Evolutionary conservation across 2,797 vertebrate species (phyloP).

Genomic region (Merluccius polli): DNA sequence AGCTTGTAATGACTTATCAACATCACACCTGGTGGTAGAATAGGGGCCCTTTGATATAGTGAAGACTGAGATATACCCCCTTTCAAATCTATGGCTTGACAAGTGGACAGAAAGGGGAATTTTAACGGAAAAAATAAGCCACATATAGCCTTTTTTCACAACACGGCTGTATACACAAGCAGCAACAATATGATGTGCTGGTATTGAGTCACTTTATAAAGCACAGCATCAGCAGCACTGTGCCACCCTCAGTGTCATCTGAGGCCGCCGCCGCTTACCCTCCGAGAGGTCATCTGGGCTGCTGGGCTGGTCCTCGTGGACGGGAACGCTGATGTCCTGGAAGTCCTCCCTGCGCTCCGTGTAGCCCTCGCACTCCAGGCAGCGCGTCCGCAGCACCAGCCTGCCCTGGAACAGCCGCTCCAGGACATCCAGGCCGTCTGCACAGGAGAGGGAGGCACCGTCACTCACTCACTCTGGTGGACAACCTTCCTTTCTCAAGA

Average conservation of each 20-base stretch:
- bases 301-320: conserved; percentile 87
- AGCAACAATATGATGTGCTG: too few species aligned
- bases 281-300: conserved; percentile 80
- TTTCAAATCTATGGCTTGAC: too few species aligned
- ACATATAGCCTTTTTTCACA: too few species aligned
- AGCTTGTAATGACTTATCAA: too few species aligned
- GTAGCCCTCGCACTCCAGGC: conserved; percentile 94
- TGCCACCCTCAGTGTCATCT: too few species aligned
- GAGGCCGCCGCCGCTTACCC: conserved; percentile 77
- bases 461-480: neutral
- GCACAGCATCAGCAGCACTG: too few species aligned
- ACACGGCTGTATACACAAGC: too few species aligned
- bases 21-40: too few species aligned
- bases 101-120: too few species aligned
- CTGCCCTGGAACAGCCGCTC: conserved; percentile 94
- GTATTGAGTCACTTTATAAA: neutral
- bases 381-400: conserved; percentile 90
- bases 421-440: conserved; percentile 81
- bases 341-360: conserved; percentile 95
- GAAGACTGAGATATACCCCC: too few species aligned
- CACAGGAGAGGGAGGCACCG: neutral
- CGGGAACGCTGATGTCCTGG: conserved; percentile 96
- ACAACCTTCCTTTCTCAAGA: neutral
- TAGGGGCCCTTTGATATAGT: too few species aligned
- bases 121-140: too few species aligned